A percentile compares a stretch with the other conserved stretches of the same genome.
phyloP scores from a whole-genome alignment of 2,113 vertebrate species.

The Kryptolebias marmoratus region DNA sequence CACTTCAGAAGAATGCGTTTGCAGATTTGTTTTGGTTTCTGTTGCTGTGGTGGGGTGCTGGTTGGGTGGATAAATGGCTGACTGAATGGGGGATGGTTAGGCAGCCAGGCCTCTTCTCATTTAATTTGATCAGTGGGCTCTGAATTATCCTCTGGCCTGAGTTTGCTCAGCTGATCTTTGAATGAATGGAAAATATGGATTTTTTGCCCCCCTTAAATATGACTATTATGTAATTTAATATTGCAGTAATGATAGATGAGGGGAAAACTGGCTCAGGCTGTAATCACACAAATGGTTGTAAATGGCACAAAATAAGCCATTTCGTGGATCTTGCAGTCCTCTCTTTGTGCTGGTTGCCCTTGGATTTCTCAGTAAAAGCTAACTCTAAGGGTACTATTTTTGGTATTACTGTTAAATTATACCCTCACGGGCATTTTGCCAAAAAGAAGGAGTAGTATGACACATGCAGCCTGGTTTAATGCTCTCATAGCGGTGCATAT shows the following conservation, averaged over 20 bases:
- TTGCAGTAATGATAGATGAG: background rate
- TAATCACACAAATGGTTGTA: background rate
- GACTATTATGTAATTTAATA: background rate
- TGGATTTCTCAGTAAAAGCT: conserved; percentile 31
- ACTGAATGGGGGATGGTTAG: conserved; percentile 24
- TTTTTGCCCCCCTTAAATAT: background rate
- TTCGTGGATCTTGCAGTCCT: background rate
- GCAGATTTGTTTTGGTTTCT: conserved; percentile 27
- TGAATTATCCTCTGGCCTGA: conserved; percentile 11
- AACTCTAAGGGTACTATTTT: conserved; percentile 56
- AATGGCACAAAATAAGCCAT: background rate
- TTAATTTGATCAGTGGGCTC: conserved; percentile 41
- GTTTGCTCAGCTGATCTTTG: conserved; percentile 34
- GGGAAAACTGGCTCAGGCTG: background rate
- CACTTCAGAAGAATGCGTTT: conserved; percentile 62
- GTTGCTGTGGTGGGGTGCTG: conserved; percentile 43
- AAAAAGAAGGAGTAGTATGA: background rate
- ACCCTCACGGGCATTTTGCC: background rate
- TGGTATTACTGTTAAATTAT: conserved; percentile 17
- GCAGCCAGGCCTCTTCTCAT: background rate
- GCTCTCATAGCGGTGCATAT: conserved; percentile 18
- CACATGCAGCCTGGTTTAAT: conserved; percentile 20
- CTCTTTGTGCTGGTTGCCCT: conserved; percentile 43
- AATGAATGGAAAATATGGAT: background rate
- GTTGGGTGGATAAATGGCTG: conserved; percentile 16